A percentile compares a stretch with the other conserved stretches of the same genome.
phyloP scores from a whole-genome alignment of 2,113 vertebrate species.

The Manacus vitellinus region DNA sequence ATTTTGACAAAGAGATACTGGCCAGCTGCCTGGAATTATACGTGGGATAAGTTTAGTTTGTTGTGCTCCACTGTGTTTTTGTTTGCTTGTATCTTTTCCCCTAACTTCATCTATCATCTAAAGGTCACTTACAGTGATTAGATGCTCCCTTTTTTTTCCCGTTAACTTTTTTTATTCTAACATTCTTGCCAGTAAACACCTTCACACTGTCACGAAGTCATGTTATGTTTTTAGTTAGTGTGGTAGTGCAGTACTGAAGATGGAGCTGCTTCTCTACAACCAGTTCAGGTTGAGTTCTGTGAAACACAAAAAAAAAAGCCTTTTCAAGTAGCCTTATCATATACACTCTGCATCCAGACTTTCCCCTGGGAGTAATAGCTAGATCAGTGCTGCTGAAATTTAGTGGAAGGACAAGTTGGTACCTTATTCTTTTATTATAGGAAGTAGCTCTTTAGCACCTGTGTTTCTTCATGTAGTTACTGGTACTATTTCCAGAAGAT shows the following conservation, averaged over 20 bases:
- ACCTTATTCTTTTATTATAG: background rate
- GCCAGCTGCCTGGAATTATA: background rate
- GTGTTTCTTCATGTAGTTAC: background rate
- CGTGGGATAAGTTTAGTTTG: background rate
- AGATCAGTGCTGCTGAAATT: background rate
- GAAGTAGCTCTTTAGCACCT: background rate
- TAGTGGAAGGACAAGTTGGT: background rate
- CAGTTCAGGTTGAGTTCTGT: background rate
- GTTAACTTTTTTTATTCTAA: background rate
- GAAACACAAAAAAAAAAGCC: background rate
- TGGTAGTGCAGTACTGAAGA: background rate
- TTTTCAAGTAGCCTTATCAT: background rate
- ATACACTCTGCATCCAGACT: background rate
- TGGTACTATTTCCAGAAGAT: background rate
- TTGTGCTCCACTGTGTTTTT: background rate
- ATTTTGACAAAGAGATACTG: background rate
- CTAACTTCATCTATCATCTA: background rate
- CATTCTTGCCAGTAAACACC: background rate
- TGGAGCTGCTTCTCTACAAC: background rate
- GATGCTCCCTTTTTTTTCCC: background rate
- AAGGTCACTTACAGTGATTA: background rate
- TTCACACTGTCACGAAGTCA: background rate
- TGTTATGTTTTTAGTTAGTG: background rate
- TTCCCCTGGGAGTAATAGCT: background rate
- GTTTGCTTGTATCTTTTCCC: background rate